phyloP scores from a whole-genome alignment of 2,888 invertebrate genomes.

The Xestia sexstrigata region DNA sequence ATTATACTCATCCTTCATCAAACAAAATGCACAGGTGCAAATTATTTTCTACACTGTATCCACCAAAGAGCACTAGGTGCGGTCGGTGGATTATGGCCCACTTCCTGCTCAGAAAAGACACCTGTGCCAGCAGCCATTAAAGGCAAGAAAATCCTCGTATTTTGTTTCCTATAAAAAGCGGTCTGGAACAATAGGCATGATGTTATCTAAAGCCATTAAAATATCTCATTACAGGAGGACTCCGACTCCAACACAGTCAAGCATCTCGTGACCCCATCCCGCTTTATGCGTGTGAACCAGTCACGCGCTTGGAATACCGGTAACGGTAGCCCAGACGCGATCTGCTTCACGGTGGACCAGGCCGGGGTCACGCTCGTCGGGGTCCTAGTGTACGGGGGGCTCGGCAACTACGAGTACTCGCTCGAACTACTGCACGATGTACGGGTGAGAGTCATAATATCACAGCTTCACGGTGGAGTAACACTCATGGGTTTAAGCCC shows the following conservation, averaged over 20 bases:
- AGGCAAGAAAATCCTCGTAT: background rate
- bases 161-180: background rate
- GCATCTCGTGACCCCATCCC: constrained; percentile 95
- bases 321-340: constrained; percentile 98
- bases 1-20: background rate
- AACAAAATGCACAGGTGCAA: background rate
- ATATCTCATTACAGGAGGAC: constrained; percentile 90
- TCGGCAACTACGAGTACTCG: constrained; percentile 97
- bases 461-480: background rate
- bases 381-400: constrained; percentile 97
- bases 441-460: constrained; percentile 69
- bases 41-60: background rate
- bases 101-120: background rate
- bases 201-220: background rate
- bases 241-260: constrained; percentile 93
- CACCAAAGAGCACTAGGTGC: background rate
- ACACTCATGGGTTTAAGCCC: background rate
- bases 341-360: constrained; percentile 98
- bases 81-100: background rate
- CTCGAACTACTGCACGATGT: constrained; percentile 95
- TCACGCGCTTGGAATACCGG: constrained; percentile 99
- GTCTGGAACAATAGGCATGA: background rate
- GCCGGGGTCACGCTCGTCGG: constrained; percentile 97
- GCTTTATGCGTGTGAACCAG: constrained; percentile 97
- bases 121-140: background rate